Evolutionary conservation across 2,113 vertebrate genomes (phyloP).

Genomic region (Calidris pugnax): DNA sequence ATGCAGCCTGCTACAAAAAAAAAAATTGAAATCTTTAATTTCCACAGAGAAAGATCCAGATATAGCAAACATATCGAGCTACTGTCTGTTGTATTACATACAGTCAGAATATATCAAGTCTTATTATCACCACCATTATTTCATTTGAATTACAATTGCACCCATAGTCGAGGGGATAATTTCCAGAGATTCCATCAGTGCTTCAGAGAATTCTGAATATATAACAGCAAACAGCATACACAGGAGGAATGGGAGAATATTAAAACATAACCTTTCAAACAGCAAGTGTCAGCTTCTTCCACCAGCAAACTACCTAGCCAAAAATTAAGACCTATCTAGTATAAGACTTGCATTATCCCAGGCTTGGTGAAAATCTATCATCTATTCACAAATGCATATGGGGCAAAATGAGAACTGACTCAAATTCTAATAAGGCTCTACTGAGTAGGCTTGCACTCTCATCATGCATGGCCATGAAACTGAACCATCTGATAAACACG

Average conservation of each 20-base stretch:
- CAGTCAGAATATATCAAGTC: background rate
- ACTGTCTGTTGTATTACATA: background rate
- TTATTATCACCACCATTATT: background rate
- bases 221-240: background rate
- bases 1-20: background rate
- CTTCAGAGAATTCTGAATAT: background rate
- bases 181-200: constrained; percentile 12
- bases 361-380: background rate
- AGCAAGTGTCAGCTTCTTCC: background rate
- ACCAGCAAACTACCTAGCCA: background rate
- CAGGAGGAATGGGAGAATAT: background rate
- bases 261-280: background rate
- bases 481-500: background rate
- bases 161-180: background rate
- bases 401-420: background rate
- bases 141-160: constrained; percentile 32
- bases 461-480: background rate
- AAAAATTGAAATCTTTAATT: background rate
- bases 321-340: background rate
- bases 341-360: background rate
- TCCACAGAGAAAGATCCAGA: background rate
- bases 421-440: background rate
- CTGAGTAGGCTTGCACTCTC: background rate
- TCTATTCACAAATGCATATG: background rate
- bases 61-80: background rate